A percentile compares a stretch with the other conserved stretches of the same genome.
These are phyloP conservation scores for Mesembrinibis cayennensis DNA, from an alignment of 2,113 vertebrate genomes.

Conservation along the genomic window DNA sequence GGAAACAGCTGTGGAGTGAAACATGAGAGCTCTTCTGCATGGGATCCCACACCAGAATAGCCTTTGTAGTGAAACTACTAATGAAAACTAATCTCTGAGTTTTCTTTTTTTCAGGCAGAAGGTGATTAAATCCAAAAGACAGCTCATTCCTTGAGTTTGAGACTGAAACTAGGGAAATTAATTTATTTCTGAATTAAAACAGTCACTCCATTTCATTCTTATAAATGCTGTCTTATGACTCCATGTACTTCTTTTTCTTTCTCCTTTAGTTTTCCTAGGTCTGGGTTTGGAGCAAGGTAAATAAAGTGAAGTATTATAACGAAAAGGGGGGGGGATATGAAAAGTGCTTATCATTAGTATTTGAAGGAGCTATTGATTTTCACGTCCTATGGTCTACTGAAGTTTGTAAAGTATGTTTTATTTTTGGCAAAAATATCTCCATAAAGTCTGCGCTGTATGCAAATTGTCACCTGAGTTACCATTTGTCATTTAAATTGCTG, in stretches of 20 bases:
- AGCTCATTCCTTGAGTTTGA: not conserved
- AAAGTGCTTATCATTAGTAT: not conserved
- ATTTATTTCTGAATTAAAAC: not conserved
- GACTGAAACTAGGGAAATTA: not conserved
- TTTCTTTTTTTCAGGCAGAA: not conserved
- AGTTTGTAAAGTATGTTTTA: not conserved
- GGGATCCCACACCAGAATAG: not conserved
- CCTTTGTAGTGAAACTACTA: not conserved
- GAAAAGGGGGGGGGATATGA: not conserved
- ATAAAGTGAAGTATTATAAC: not conserved
- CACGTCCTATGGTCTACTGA: fast-evolving
- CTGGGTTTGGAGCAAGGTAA: not conserved
- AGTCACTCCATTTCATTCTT: not conserved
- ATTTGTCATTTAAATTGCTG: not conserved
- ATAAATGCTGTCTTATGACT: not conserved
- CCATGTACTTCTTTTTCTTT: not conserved
- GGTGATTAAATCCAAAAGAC: not conserved
- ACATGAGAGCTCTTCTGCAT: not conserved
- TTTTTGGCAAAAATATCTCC: not conserved
- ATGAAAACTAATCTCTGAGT: not conserved
- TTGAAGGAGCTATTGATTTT: not conserved
- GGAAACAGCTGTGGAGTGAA: constrained; percentile 7
- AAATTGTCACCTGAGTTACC: not conserved
- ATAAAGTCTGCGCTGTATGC: not conserved
- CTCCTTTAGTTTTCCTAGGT: not conserved